Base-by-base conservation (phyloP, 1,140 invertebrate genomes). In the Drosophila azteca region DNA sequence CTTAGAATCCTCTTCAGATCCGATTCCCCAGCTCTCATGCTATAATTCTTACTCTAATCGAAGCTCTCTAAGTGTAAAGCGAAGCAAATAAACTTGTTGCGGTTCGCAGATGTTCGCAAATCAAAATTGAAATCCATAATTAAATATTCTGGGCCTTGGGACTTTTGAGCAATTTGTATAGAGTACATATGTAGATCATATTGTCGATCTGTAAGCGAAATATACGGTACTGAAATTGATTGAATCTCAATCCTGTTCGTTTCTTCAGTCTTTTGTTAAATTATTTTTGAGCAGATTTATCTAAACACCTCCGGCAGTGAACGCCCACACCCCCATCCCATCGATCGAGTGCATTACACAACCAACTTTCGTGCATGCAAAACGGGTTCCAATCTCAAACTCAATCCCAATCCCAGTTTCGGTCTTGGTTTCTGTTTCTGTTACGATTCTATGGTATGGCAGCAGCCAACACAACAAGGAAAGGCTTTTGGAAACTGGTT, bases 251-350 rank as follows among this genome's bases (percentile, higher is more conserved):
- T 61, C 75, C 76, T 48, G 50, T 44, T 26, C 44, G 79, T 74
- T 57, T 55, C 53, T 49, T 65, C n/a, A 54, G 71, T 61, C 57
- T 66, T 78, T 52, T 58, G 45, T 54, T 67, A 58, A 67, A 81
- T 77, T 84, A 87, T 84, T 84, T 81, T 72, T 29, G 0, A 69
- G 77, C 57, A 67, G 74, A 85, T 85, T 85, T 84, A 77, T 80
- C 82, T 71, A 75, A 78, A 82, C 83, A 87, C 82, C 78, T 87
- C 72, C 59, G 49, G 61, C 54, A 62, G 57, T 67, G 24, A 52
- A 88, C 83, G 83, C 82, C 83, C 75, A 61, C 62, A 20, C 17
- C 17, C 17, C 17, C 17, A 20, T 20, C 1, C 24, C 24, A 26
- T 26, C 24, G 24, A 7, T 31, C 39, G 44, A 20, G n/a, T 13